Evolutionary conservation across 2,113 vertebrate genomes (phyloP).

Genomic region (Monarcha castaneiventris): DNA sequence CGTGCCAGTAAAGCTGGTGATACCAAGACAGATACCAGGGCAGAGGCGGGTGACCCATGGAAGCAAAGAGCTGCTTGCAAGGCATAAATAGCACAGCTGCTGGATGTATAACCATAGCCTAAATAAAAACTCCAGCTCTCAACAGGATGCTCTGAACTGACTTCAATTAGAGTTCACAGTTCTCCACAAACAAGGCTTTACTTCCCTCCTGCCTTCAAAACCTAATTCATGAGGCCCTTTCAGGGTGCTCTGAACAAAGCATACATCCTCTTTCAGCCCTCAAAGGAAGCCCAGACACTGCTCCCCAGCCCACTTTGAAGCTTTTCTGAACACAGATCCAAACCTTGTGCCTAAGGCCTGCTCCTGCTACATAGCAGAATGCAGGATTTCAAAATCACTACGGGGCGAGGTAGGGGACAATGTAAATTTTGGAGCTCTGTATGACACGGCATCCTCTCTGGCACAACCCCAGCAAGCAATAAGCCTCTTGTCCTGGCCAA

Average conservation of each 20-base stretch:
- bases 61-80: not conserved
- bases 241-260: not conserved
- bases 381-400: not conserved
- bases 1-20: not conserved
- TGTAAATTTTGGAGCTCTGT: not conserved
- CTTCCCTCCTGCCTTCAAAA: not conserved
- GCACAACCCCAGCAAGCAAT: not conserved
- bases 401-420: not conserved
- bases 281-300: not conserved
- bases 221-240: not conserved
- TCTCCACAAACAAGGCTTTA: not conserved
- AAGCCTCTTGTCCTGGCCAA: not conserved
- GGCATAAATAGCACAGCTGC: not conserved
- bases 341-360: not conserved
- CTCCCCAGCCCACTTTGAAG: not conserved
- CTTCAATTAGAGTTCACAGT: not conserved
- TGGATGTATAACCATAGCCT: not conserved
- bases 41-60: not conserved
- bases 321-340: not conserved
- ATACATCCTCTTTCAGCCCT: not conserved
- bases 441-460: not conserved
- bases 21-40: not conserved
- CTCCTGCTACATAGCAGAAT: accelerated
- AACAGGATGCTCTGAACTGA: not conserved
- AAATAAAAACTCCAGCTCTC: not conserved